Base-by-base conservation (phyloP, 2,797 vertebrate species). In the Melopsittacus undulatus region DNA sequence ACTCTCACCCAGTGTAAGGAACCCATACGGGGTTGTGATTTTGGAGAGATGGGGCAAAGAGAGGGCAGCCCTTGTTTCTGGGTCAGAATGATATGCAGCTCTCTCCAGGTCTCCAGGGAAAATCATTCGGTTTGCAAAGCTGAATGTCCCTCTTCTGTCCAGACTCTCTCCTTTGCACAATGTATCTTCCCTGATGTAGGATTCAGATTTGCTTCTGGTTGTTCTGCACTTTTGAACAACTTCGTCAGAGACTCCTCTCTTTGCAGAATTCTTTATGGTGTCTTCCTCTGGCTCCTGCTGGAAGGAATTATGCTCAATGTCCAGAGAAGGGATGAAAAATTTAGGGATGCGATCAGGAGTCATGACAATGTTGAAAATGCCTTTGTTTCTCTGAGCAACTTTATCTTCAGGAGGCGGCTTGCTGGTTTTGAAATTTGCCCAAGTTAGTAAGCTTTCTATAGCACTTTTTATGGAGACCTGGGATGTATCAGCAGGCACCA, bases 31-130 rank as follows among this genome's bases (percentile, higher is more conserved):
- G 0, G 89, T 97, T 14, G 91, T 97, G 70, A 98, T 87, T 96
- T 98, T 99, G 90, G 98, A 77, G 9, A 99, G 97, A 70, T 98
- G 98, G 1, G 98, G 98, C 75, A 99, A 95, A 77, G 98, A 99
- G 29, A 98, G 94, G 5, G 98, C 98, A 8, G 98, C 98, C 83
- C 95, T 97, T 13, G 98, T 98, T 78, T 93, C 96, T 0, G 98
- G 98, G 54, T 99, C 98, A 29, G 98, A 97, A 19, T 97, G 96
- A 32, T 93, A 62, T 48, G 76, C 62, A 32, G 72, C 94, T 90
- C 62, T 88, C 45, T 97, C 89, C 54, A 96, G 8, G 15, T 95
- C 57, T 29, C 83, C 77, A 15, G 43, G 68, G 20, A 88, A 74
- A 89, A 54, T 8, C 2, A 45, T 8, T 63, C 1, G 36, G 3